A percentile compares a stretch with the other conserved stretches of the same genome.
Evolutionary conservation across 2,113 vertebrate species (phyloP).

Genomic region (Pseudorectes ferrugineus): DNA sequence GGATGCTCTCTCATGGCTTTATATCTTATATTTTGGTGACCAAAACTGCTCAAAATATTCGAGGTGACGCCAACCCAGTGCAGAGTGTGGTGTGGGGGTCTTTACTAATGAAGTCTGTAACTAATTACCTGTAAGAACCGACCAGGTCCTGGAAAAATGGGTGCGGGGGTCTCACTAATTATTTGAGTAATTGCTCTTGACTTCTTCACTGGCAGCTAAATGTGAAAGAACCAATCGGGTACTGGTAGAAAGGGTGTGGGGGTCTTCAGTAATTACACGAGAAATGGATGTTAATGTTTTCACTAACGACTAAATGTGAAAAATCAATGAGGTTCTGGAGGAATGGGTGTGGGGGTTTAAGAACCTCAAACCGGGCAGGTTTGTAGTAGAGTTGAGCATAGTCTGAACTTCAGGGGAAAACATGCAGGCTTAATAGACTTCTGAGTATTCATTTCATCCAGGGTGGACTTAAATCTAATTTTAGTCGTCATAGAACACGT

Average conservation of each 20-base stretch:
- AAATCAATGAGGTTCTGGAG: background rate
- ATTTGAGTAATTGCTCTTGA: accelerated
- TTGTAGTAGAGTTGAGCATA: no score
- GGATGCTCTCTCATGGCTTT: accelerated
- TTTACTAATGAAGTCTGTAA: background rate
- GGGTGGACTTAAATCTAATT: accelerated
- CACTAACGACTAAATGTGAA: accelerated
- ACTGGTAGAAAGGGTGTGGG: accelerated
- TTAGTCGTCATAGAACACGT: no score
- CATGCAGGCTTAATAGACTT: accelerated
- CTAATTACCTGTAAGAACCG: background rate
- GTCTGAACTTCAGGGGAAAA: accelerated
- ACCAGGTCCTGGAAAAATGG: background rate
- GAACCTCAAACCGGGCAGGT: accelerated
- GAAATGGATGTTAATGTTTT: background rate
- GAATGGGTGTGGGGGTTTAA: background rate
- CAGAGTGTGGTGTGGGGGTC: no score
- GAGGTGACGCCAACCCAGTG: background rate
- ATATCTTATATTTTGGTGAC: accelerated
- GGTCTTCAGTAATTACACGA: accelerated
- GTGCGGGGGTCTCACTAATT: accelerated
- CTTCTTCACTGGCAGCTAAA: no score
- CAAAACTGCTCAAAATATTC: background rate
- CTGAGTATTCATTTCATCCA: background rate
- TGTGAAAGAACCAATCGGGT: accelerated